These are phyloP conservation scores for Patiria pectinifera DNA, from an alignment of 53 echinoderm and acorn worm species.

Conservation along the genomic window DNA sequence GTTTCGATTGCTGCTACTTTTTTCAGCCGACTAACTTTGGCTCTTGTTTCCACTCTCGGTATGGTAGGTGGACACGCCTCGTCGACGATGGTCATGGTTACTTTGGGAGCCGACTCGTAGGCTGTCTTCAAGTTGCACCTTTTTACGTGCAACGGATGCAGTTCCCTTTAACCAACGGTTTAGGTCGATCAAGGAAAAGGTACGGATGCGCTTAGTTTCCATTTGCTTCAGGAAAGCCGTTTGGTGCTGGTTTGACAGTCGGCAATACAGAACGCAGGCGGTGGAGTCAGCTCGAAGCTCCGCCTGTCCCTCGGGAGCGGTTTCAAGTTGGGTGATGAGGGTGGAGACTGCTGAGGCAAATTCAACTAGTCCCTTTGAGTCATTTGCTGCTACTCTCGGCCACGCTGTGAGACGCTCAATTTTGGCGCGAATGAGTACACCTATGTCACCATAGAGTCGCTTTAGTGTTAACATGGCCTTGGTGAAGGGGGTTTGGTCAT, in stretches of 20 bases:
- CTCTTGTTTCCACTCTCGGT: slow-evolving; percentile 8
- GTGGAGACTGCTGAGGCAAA: slow-evolving; percentile 8
- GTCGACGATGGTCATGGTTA: not conserved
- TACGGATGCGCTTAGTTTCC: not conserved
- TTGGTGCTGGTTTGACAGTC: slow-evolving; percentile 23
- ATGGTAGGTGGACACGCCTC: slow-evolving; percentile 3
- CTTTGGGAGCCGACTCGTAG: slow-evolving; percentile 3
- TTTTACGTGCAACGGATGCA: slow-evolving; percentile 12
- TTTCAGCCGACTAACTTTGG: not conserved
- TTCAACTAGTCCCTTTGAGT: not conserved
- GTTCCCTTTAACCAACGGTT: slow-evolving; percentile 30
- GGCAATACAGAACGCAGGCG: slow-evolving; percentile 27
- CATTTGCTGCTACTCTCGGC: slow-evolving; percentile 12
- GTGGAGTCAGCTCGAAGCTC: slow-evolving; percentile 33
- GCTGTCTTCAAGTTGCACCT: slow-evolving; percentile 30
- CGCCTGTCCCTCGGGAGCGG: slow-evolving; percentile 27
- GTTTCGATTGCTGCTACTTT: not conserved
- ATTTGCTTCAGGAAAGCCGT: slow-evolving; percentile 16
- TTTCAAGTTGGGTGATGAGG: slow-evolving; percentile 8
- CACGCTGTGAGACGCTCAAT: not conserved
- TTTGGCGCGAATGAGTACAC: not conserved
- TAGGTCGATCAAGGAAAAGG: slow-evolving; percentile 11
- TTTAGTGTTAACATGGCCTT: not conserved
- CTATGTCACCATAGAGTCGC: slow-evolving; percentile 27
- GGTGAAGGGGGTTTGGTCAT: not conserved